phyloP scores from a whole-genome alignment of 2,113 vertebrate species.

The Rhadina sibilatrix region DNA sequence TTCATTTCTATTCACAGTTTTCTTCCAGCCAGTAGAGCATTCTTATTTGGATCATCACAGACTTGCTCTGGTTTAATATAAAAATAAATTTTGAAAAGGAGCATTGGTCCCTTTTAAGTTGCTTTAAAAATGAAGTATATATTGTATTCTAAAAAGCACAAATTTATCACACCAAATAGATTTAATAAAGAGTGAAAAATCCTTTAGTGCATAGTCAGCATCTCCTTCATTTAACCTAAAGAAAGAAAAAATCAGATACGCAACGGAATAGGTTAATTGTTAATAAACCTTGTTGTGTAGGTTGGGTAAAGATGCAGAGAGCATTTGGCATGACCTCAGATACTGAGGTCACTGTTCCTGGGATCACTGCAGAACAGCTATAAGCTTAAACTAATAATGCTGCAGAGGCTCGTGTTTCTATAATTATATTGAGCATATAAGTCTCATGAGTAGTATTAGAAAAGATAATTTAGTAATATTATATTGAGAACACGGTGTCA shows the following conservation, averaged over 20 bases:
- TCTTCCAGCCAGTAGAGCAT: background rate
- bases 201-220: background rate
- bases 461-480: background rate
- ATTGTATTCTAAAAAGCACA: background rate
- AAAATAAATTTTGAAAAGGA: background rate
- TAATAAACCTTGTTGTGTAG: background rate
- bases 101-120: background rate
- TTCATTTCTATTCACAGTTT: background rate
- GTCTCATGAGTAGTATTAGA: background rate
- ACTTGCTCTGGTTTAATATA: background rate
- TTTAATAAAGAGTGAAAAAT: conserved; percentile 27
- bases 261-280: background rate
- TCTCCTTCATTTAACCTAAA: conserved; percentile 44
- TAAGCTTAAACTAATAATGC: background rate
- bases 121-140: background rate
- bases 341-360: background rate
- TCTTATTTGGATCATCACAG: conserved; percentile 19
- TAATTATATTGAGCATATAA: background rate
- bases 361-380: background rate
- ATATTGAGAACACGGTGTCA: background rate
- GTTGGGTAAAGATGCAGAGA: background rate
- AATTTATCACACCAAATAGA: background rate
- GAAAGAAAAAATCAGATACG: background rate
- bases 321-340: background rate
- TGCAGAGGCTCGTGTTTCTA: background rate